Conservation (phyloP, 2,888 invertebrate species). For the Steinernema hermaphroditum region DNA sequence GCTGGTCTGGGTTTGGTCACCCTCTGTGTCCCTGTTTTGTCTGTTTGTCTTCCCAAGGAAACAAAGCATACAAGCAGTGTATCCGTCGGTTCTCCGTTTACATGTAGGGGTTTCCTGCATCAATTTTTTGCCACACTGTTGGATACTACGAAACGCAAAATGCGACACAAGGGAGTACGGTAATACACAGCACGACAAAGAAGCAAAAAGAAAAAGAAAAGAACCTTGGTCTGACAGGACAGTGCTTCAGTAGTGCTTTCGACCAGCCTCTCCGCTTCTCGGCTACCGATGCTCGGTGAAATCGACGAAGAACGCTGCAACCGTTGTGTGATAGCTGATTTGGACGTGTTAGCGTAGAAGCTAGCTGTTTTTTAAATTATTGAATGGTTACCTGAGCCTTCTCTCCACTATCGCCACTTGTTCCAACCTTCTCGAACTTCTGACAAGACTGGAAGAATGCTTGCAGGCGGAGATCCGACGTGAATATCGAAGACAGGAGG, state of each 20-base stretch:
- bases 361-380: background rate
- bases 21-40: too few relatives aligned
- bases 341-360: slow-evolving; percentile 2
- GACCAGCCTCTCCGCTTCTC: background rate
- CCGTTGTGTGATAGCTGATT: background rate
- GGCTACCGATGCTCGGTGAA: background rate
- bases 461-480: slow-evolving; percentile 70
- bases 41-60: too few relatives aligned
- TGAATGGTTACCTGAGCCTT: slow-evolving; percentile 69
- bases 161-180: slow-evolving; percentile 80
- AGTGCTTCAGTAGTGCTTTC: slow-evolving; percentile 26
- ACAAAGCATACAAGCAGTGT: too few relatives aligned
- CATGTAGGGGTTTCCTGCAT: too few relatives aligned
- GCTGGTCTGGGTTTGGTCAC: too few relatives aligned
- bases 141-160: too few relatives aligned
- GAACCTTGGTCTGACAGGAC: slow-evolving; percentile 29
- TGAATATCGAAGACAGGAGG: slow-evolving; percentile 84
- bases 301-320: slow-evolving; percentile 25
- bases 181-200: slow-evolving; percentile 1
- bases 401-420: slow-evolving; percentile 46
- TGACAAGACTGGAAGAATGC: slow-evolving; percentile 72
- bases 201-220: slow-evolving; percentile 3
- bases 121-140: too few relatives aligned
- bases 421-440: slow-evolving; percentile 75
- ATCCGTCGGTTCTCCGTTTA: too few relatives aligned